Conservation (phyloP, 1,140 invertebrate genomes). For the Sesamia nonagrioides region DNA sequence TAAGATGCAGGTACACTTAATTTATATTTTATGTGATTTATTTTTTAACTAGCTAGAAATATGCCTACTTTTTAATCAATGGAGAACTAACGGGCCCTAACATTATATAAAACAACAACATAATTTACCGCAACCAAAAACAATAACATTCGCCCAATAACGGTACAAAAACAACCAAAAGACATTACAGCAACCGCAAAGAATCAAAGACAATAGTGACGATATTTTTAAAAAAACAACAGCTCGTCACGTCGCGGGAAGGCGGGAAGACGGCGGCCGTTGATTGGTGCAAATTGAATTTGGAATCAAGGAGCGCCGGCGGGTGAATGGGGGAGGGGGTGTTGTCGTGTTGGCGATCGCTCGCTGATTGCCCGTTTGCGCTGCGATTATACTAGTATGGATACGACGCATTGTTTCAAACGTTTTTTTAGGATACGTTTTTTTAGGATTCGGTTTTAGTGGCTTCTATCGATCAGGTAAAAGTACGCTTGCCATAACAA, state of each 20-base stretch:
- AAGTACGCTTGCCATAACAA: too few species aligned
- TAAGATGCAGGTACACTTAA: too few species aligned
- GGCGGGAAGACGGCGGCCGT: constrained; percentile 83
- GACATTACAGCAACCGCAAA: constrained; percentile 49
- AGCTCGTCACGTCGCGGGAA: constrained; percentile 75
- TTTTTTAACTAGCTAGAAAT: too few species aligned
- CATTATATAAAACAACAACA: background rate
- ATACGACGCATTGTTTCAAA: constrained; percentile 52
- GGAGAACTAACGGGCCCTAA: background rate
- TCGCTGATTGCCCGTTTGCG: constrained; percentile 86
- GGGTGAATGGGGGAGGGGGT: constrained; percentile 58
- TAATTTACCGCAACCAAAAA: constrained; percentile 21
- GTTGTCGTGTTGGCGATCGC: constrained; percentile 86
- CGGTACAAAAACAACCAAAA: constrained; percentile 55
- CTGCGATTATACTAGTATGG: constrained; percentile 68
- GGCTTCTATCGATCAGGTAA: too few species aligned
- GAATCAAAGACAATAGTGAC: constrained; percentile 54
- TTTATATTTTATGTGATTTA: too few species aligned
- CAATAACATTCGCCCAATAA: constrained; percentile 16
- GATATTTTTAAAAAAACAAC: constrained; percentile 61
- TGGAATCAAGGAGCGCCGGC: constrained; percentile 73
- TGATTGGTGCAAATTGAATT: constrained; percentile 87
- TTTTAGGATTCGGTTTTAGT: too few species aligned
- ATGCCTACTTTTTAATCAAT: too few species aligned
- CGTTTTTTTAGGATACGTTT: background rate